Base-by-base conservation (phyloP, 2,113 vertebrate genomes). In the Furnarius figulus region DNA sequence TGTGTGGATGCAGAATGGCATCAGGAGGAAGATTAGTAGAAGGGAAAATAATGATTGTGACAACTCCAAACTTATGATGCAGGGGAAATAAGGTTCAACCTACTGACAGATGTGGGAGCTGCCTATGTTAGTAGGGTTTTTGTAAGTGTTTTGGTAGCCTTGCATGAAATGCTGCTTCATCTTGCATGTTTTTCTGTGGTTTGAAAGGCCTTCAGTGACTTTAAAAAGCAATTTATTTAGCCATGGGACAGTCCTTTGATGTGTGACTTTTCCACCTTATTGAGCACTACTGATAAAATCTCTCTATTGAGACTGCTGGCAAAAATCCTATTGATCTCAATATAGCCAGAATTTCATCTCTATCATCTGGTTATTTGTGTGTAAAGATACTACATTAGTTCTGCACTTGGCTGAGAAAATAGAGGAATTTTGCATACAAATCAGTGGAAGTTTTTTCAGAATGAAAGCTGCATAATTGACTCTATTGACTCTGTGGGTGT, bases 401-500 rank as follows among this genome's bases (percentile, higher is more conserved):
- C 59, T 83, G 63, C 46, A 39, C 46, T 93, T 50, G 73, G 58
- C 74, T 94, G 49, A 93, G 58, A 79, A 93, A 90, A 81, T 70
- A 56, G 18, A 61, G 76, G 52, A 86, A 65, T 94, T 77, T 89
- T 85, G 39, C 65, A 81, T 84, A 81, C 89, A 95, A 87, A 90
- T 85, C 47, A 42, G 92, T 86, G 88, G 30, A 83, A 74, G 63
- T 82, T 96, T 78, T 89, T 70, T 92, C 66, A 86, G 87, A 81
- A 71, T 91, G 79, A 91, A 95, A 63, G 63, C 93, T 90, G 75
- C 62, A 82, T 87, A 89, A 93, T 88, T 85, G 89, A 75, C 35
- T 87, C 40, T 91, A 83, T 95, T 92, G 93, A 95, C 94, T 93
- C 78, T 75, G 52, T 62, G 93, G 53, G 56, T 90, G 73, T 89